A percentile compares a stretch with the other conserved stretches of the same genome.
These are phyloP conservation scores for Pollenia amentaria DNA, from an alignment of 2,888 invertebrate species.

Conservation along the genomic window DNA sequence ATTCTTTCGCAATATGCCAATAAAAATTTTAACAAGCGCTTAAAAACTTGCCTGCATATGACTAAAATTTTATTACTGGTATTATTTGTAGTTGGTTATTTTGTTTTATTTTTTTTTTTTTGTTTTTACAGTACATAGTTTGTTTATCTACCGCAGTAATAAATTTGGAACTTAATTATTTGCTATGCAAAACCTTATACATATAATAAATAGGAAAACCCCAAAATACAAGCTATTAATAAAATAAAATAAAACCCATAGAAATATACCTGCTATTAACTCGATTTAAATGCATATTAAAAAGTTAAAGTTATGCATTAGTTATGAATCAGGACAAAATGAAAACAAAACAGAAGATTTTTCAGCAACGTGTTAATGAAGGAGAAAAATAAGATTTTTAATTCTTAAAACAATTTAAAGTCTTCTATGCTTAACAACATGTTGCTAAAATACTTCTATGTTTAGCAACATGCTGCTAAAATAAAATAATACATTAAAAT, in stretches of 20 bases:
- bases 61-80: conserved; percentile 53
- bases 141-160: conserved; percentile 77
- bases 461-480: background rate
- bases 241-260: conserved; percentile 15
- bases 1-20: too few species aligned
- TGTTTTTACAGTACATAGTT: conserved; percentile 30
- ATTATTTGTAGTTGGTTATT: conserved; percentile 54
- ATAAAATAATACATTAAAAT: too few species aligned
- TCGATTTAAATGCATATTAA: conserved; percentile 14
- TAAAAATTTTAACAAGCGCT: too few species aligned
- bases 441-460: too few species aligned
- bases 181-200: conserved; percentile 21
- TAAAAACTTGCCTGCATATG: background rate
- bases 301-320: background rate
- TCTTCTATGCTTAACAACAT: background rate
- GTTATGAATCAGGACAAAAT: background rate
- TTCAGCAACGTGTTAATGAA: background rate
- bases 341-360: background rate
- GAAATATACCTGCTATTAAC: conserved; percentile 30
- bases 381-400: background rate
- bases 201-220: conserved; percentile 64
- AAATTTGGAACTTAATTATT: conserved; percentile 77
- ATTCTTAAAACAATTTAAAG: too few species aligned
- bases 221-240: conserved; percentile 54
- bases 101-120: conserved; percentile 20